These are phyloP conservation scores for Andricus quercusramuli DNA, from an alignment of 2,888 invertebrate genomes.

Conservation along the genomic window DNA sequence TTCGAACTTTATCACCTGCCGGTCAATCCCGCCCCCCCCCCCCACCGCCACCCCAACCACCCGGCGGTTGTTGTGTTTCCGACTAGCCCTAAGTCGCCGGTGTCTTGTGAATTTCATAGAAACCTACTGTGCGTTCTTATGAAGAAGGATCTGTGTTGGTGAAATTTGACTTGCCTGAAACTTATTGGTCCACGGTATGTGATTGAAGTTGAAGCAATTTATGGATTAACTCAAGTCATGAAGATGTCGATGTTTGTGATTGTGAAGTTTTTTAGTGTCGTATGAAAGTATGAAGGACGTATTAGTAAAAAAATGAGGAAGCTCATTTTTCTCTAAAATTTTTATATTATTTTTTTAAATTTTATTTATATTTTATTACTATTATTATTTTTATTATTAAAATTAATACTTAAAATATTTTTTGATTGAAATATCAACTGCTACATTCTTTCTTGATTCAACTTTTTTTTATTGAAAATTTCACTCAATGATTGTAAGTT, in stretches of 20 bases:
- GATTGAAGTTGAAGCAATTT: background rate
- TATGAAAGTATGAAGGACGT: background rate
- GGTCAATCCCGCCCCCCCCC: background rate
- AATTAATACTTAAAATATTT: too few species aligned
- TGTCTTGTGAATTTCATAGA: background rate
- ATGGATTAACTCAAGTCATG: background rate
- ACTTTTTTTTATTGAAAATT: too few species aligned
- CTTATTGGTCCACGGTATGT: conserved; percentile 25
- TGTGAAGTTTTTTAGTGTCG: background rate
- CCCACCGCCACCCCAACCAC: background rate
- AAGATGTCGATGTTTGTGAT: background rate
- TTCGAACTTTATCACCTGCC: background rate
- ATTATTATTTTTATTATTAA: too few species aligned
- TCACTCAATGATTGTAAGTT: too few species aligned
- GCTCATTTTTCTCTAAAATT: too few species aligned
- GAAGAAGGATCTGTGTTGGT: conserved; percentile 22
- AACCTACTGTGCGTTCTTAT: background rate
- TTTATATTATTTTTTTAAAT: too few species aligned
- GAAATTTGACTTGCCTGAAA: background rate
- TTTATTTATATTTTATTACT: too few species aligned
- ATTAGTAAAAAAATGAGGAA: too few species aligned
- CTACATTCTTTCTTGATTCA: too few species aligned
- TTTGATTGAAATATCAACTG: too few species aligned
- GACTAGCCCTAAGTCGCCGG: background rate
- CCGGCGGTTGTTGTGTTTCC: conserved; percentile 4